Base-by-base conservation (phyloP, 2,113 vertebrate species). In the Sciurus niger region DNA sequence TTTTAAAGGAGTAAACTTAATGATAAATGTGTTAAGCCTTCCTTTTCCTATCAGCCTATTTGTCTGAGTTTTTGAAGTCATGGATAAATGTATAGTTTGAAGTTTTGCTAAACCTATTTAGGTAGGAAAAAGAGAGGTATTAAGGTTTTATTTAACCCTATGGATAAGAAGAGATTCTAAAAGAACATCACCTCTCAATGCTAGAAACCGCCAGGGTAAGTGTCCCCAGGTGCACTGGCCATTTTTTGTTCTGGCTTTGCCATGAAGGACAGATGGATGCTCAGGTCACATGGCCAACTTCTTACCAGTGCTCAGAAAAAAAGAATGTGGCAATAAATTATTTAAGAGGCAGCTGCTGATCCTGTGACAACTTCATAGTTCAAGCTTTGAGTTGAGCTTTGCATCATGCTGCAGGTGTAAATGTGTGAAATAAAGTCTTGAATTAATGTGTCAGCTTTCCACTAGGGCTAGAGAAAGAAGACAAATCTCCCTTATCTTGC, bases 281-380 rank as follows among this genome's bases (percentile, higher is more conserved):
- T 82, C 48, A 53, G 48, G 51, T 46, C 82, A 79, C 84, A 95
- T 97, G 86, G 96, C 93, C 95, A 96, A 70, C 58, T 85, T 78
- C 84, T 82, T 70, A 93, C 40, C 34, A 82, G 34, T 58, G 53
- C 63, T 92, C 72, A 68, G 73, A 70, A 37, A 79, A 67, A 80
- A 79, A 67, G 84, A 73, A 89, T 51, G 58, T 80, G 90, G 84
- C 63, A 82, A 94, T 96, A 95, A 97, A 98, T 97, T 40, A 97
- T 96, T 95, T 82, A 97, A 88, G 78, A 95, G 17, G 83, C 65
- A 97, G 70, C 79, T 87, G 83, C 80, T 68, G 73, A 55, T 86
- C 9, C 73, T 0, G 4, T 84, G 93, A 80, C 89, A 87, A 37
- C 55, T 37, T 80, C 65, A 73, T 34, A 82, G 83, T 72, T 90